phyloP scores from a whole-genome alignment of 2,797 vertebrate species.

The Protonibea diacanthus region DNA sequence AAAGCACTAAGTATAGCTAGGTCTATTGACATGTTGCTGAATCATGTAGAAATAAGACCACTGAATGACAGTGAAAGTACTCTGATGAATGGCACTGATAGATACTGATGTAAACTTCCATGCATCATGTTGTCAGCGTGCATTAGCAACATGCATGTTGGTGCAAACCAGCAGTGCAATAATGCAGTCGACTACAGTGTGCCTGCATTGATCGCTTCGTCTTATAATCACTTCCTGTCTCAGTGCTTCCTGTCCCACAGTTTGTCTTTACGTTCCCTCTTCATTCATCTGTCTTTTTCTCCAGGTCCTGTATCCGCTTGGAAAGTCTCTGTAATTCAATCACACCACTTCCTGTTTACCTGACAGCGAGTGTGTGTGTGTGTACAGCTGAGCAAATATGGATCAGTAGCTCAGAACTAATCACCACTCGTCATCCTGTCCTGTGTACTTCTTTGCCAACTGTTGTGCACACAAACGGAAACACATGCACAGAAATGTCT shows the following conservation, averaged over 20 bases:
- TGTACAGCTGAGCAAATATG: slow-evolving; percentile 69
- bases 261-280: slow-evolving; percentile 5
- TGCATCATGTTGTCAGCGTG: slow-evolving; percentile 18
- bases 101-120: slow-evolving; percentile 7
- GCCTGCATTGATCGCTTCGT: slow-evolving; percentile 35
- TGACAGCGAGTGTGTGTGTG: slow-evolving; percentile 32
- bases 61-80: neutral
- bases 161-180: slow-evolving; percentile 13
- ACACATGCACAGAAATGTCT: neutral
- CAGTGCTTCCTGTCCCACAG: slow-evolving; percentile 53
- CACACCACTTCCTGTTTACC: slow-evolving; percentile 74
- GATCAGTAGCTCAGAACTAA: slow-evolving; percentile 60
- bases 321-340: slow-evolving; percentile 70
- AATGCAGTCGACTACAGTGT: neutral
- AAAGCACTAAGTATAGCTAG: neutral
- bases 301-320: slow-evolving; percentile 35
- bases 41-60: neutral
- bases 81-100: neutral
- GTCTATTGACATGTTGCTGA: neutral
- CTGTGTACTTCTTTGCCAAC: slow-evolving; percentile 43
- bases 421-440: slow-evolving; percentile 59
- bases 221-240: slow-evolving; percentile 48
- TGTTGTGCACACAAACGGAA: slow-evolving; percentile 30
- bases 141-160: slow-evolving; percentile 15
- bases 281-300: slow-evolving; percentile 39